Percentiles rank a stretch among this genome's conserved stretches.
Conservation (phyloP, 37 sponge, comb jelly and placozoan genomes). For the Cladorhizidae sp. region DNA sequence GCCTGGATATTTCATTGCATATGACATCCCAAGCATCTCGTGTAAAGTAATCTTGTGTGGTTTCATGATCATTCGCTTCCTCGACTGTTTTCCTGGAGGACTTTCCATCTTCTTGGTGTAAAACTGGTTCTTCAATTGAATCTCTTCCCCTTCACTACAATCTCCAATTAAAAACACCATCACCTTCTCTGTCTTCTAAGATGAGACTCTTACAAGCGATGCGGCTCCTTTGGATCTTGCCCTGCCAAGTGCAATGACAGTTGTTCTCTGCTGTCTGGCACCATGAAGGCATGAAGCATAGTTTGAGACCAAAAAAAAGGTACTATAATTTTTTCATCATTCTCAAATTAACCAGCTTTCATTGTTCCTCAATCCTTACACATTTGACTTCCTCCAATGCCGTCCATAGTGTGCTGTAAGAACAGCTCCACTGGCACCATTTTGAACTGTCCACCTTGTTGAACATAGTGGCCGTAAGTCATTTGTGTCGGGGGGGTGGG, state of each 20-base stretch:
- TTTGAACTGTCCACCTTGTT: no score
- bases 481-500: slow-evolving; percentile 16
- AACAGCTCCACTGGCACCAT: slow-evolving; percentile 53
- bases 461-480: slow-evolving; percentile 53
- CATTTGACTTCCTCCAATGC: no score
- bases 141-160: background rate
- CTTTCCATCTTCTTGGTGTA: slow-evolving; percentile 13
- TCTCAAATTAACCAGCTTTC: no score
- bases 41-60: background rate
- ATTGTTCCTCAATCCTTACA: no score
- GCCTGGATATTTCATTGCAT: slow-evolving; percentile 29
- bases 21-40: slow-evolving; percentile 15
- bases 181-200: slow-evolving; percentile 5
- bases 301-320: no score
- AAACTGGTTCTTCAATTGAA: slow-evolving; percentile 19
- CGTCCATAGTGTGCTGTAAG: no score
- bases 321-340: no score
- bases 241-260: slow-evolving; percentile 36
- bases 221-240: slow-evolving; percentile 35
- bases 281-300: no score
- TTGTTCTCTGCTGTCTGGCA: slow-evolving; percentile 24
- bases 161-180: background rate
- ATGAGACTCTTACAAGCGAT: background rate
- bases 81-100: slow-evolving; percentile 13
- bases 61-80: slow-evolving; percentile 1